These are phyloP conservation scores for Enteromius mattozi DNA, from an alignment of 2,797 vertebrate species.

Conservation along the genomic window DNA sequence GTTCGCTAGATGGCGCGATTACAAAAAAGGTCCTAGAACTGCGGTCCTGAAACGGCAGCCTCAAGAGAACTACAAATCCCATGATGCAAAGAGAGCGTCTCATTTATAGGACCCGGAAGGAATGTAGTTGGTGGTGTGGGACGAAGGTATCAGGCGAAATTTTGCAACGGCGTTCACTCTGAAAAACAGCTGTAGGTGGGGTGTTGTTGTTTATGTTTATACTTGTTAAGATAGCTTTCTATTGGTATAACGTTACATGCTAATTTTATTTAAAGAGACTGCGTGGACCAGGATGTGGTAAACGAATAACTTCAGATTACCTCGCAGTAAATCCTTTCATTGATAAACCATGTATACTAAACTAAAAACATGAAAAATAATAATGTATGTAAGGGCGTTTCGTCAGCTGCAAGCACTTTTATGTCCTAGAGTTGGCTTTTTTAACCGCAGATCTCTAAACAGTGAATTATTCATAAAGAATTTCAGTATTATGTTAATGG, in stretches of 20 bases:
- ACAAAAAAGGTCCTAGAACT: too few relatives aligned
- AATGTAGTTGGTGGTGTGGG: neutral
- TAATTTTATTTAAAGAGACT: neutral
- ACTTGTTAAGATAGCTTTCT: neutral
- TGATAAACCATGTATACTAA: neutral
- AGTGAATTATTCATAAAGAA: neutral
- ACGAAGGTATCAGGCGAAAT: neutral
- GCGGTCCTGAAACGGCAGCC: too few relatives aligned
- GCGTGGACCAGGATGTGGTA: neutral
- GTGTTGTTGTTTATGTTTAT: neutral
- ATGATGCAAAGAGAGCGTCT: slow-evolving; percentile 17
- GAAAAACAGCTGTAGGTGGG: neutral
- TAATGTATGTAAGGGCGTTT: neutral
- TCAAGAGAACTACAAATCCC: slow-evolving; percentile 45
- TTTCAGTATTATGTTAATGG: neutral
- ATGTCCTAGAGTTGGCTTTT: too few relatives aligned
- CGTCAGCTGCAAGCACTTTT: too few relatives aligned
- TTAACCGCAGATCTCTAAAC: too few relatives aligned
- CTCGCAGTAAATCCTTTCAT: neutral
- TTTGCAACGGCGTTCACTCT: neutral
- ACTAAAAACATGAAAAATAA: neutral
- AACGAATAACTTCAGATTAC: neutral
- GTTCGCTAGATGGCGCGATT: too few relatives aligned
- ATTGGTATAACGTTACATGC: neutral
- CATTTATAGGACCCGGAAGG: slow-evolving; percentile 39